Conservation (phyloP, 2,888 invertebrate species). For the Cantharis lateralis region DNA sequence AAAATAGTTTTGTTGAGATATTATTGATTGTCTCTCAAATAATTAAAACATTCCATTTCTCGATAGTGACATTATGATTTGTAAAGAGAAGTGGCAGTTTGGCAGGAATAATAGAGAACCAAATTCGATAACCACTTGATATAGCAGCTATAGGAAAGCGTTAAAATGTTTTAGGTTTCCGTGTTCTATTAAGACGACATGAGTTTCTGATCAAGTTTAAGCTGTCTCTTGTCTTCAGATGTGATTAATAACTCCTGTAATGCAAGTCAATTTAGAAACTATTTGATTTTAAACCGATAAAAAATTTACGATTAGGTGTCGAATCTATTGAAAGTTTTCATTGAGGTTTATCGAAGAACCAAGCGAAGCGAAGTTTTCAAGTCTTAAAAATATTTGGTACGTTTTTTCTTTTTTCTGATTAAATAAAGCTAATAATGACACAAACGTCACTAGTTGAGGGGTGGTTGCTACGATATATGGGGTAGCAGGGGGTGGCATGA, state of each 20-base stretch:
- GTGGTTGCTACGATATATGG: conserved; percentile 51
- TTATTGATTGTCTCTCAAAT: neutral
- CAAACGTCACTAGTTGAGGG: conserved; percentile 42
- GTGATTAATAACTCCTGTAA: conserved; percentile 54
- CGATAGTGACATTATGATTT: neutral
- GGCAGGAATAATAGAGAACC: conserved; percentile 15
- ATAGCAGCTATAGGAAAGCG: conserved; percentile 17
- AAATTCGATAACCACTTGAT: conserved; percentile 15
- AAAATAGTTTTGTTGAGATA: neutral
- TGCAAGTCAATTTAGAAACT: conserved; percentile 43
- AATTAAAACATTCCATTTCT: neutral
- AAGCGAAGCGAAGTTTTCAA: neutral
- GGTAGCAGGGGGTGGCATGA: conserved; percentile 52
- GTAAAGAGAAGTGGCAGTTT: conserved; percentile 14
- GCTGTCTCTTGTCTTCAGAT: conserved; percentile 52
- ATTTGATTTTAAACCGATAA: conserved; percentile 46
- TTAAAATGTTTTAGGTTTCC: conserved; percentile 21
- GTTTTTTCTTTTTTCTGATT: conserved; percentile 23
- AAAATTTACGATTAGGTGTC: conserved; percentile 11
- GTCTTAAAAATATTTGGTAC: conserved; percentile 11
- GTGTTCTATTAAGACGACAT: conserved; percentile 49
- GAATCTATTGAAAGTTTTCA: neutral
- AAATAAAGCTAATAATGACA: conserved; percentile 33
- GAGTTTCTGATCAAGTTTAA: conserved; percentile 52
- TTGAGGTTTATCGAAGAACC: neutral